A percentile compares a stretch with the other conserved stretches of the same genome.
phyloP scores from a whole-genome alignment of 2,113 vertebrate species.

The Mystacornis crossleyi region DNA sequence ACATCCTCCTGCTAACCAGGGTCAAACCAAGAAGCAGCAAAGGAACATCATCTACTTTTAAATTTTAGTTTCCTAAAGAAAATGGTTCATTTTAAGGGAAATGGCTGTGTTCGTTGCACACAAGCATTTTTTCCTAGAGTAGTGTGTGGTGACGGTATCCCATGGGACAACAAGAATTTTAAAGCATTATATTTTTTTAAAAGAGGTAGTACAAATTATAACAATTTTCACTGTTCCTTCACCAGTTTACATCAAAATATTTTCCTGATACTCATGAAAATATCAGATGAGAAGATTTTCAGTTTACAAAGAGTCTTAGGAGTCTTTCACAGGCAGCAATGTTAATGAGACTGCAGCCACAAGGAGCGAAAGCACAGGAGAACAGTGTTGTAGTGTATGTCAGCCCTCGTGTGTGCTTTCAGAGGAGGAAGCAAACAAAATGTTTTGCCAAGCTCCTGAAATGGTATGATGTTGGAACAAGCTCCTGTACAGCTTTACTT shows the following conservation, averaged over 20 bases:
- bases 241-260: not conserved
- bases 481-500: not conserved
- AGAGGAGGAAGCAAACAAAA: conserved; percentile 47
- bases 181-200: not conserved
- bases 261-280: not conserved
- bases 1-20: not conserved
- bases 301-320: not conserved
- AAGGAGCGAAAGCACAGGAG: not conserved
- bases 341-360: conserved; percentile 35
- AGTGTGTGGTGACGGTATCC: not conserved
- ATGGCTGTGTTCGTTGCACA: not conserved
- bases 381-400: conserved; percentile 44
- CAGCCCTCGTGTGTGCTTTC: not conserved
- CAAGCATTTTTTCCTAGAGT: not conserved
- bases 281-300: not conserved
- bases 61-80: not conserved
- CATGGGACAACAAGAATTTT: not conserved
- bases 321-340: conserved; percentile 3
- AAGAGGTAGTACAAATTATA: not conserved
- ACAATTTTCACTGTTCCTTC: not conserved
- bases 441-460: conserved; percentile 32
- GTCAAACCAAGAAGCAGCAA: not conserved
- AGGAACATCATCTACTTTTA: not conserved
- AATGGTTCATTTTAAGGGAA: not conserved
- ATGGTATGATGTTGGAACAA: not conserved